phyloP scores from a whole-genome alignment of 2,113 vertebrate genomes.

The Stomatorhinus ivindoensis region DNA sequence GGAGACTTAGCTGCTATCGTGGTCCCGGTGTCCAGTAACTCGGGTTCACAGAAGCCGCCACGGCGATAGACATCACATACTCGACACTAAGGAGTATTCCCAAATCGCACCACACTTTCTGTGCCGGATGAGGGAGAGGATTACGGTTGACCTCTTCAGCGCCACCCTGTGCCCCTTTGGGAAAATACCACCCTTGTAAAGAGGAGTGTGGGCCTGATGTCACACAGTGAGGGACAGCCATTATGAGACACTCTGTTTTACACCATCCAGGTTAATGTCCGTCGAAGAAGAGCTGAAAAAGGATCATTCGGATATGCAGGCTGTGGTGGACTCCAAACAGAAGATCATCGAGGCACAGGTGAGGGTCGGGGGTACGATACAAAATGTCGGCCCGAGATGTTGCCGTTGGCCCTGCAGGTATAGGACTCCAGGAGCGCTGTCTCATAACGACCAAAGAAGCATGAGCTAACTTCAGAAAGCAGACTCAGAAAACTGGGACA shows the following conservation, averaged over 20 bases:
- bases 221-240: neutral
- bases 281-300: slow-evolving; percentile 98
- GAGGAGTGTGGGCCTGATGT: neutral
- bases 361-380: slow-evolving; percentile 10
- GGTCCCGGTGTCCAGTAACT: too few species aligned
- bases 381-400: neutral
- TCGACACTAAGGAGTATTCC: neutral
- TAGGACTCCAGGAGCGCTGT: neutral
- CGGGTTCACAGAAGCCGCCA: neutral
- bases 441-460: neutral
- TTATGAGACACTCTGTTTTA: neutral
- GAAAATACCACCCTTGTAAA: neutral
- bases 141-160: neutral
- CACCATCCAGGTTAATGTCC: slow-evolving; percentile 80
- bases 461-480: neutral
- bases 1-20: neutral
- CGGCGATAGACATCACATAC: neutral
- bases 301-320: slow-evolving; percentile 96
- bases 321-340: slow-evolving; percentile 93
- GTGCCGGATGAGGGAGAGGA: neutral
- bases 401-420: neutral
- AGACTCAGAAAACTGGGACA: neutral
- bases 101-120: neutral
- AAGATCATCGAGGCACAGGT: slow-evolving; percentile 99
- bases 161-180: neutral